phyloP scores from a whole-genome alignment of 2,888 invertebrate species.

The Drosophila sordidula region DNA sequence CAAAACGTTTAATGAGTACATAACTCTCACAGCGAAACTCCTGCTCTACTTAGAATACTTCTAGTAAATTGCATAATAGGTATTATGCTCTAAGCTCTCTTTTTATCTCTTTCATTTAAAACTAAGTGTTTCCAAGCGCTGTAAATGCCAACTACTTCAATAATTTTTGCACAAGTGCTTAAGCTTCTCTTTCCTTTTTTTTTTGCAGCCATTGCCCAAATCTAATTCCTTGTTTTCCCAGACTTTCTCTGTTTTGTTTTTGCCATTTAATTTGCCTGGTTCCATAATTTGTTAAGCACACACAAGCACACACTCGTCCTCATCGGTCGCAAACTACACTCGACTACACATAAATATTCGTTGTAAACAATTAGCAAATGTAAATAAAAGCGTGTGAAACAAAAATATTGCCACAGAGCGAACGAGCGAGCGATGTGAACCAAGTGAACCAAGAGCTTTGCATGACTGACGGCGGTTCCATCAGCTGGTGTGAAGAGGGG shows the following conservation, averaged over 20 bases:
- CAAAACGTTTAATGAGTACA: no score
- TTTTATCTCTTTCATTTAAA: no score
- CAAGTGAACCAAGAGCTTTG: constrained; percentile 22
- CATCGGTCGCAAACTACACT: constrained; percentile 10
- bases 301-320: constrained; percentile 5
- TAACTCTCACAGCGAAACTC: no score
- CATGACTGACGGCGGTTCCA: constrained; percentile 24
- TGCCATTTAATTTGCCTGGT: constrained; percentile 19
- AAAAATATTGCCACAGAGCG: constrained; percentile 57
- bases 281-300: constrained; percentile 14
- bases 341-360: constrained; percentile 41
- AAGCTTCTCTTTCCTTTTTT: not conserved
- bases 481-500: not conserved
- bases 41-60: no score
- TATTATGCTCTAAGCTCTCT: no score
- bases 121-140: no score
- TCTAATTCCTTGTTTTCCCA: not conserved
- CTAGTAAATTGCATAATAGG: no score
- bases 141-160: no score
- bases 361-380: constrained; percentile 71
- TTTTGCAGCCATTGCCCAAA: not conserved
- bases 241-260: constrained; percentile 3
- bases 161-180: not conserved
- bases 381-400: constrained; percentile 71
- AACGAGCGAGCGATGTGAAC: constrained; percentile 5